Conservation (phyloP, 2,113 vertebrate genomes). For the Candoia aspera region DNA sequence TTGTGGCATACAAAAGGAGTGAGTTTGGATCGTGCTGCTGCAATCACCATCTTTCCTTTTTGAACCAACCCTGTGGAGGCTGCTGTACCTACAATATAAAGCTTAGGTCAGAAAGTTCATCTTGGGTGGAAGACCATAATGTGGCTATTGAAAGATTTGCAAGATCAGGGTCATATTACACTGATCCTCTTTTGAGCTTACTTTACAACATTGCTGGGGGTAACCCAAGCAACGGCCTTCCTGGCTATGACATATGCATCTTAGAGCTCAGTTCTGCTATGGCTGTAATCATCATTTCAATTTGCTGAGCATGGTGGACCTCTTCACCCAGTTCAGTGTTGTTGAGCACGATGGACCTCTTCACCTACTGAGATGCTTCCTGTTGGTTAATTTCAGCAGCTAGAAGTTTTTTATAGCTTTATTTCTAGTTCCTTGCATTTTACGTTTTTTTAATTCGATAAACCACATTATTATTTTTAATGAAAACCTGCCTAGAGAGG, state of each 20-base stretch:
- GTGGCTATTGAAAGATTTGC: neutral
- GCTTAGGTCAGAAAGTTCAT: neutral
- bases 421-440: neutral
- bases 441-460: neutral
- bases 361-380: neutral
- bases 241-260: neutral
- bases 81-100: neutral
- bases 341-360: neutral
- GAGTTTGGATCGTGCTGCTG: too few relatives aligned
- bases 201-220: neutral
- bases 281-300: neutral
- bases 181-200: neutral
- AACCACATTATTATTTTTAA: neutral
- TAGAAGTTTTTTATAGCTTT: neutral
- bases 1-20: too few relatives aligned
- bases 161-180: neutral
- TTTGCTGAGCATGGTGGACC: neutral
- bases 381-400: neutral
- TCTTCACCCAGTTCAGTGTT: neutral
- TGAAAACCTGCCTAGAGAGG: neutral
- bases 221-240: neutral
- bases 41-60: neutral
- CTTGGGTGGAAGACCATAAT: too few relatives aligned
- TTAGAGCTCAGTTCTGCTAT: neutral
- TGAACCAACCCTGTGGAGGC: neutral